Evolutionary conservation across 1,140 invertebrate genomes (phyloP), one percentile per base, ranked within the genome.

Genomic region (Antheraea mylitta): DNA sequence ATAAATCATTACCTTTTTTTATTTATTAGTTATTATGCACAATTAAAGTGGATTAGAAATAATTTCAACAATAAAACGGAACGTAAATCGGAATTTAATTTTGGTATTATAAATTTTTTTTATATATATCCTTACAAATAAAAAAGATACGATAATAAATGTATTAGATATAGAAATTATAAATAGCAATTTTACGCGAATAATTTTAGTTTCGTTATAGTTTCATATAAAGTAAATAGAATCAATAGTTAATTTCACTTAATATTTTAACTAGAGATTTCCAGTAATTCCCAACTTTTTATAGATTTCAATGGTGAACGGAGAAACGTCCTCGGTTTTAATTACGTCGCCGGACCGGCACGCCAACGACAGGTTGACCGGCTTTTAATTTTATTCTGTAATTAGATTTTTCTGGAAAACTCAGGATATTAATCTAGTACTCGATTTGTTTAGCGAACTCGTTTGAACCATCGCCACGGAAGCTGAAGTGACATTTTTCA

Each of bases 371-470:
- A 75, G 77, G 61, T 69, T 76, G 75, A 72, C 80, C 71, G 45
- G 75, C 61, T 79, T 83, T 81, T 84, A 83, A 83, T 81, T 84
- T 84, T 78, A 78, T 69, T 70, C 77, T 73, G 76, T 86, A 85
- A 86, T 86, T 85, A 83, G 77, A 84, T 85, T 85, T 85, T 80
- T 81, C 78, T 81, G 75, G 65, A 71, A 80, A 76, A 64, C 37
- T 53, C 62, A 58, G 62, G 65, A 60, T 69, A 72, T 69, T 69
- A 66, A 67, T 64, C 68, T 38, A 64, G 53, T 16, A 37, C 30
- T 36, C 61, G 22, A 63, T 63, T 42, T 42, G 38, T 42, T 63
- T 30, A 63, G 37, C 30, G n/a, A 36, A 37, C 13, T 37, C 61
- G 61, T 63, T 37, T 37, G 22, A 63, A n/a, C 22, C 22, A 2